Evolutionary conservation across 2,888 invertebrate genomes (phyloP).

Genomic region (Neoaliturus tenellus): DNA sequence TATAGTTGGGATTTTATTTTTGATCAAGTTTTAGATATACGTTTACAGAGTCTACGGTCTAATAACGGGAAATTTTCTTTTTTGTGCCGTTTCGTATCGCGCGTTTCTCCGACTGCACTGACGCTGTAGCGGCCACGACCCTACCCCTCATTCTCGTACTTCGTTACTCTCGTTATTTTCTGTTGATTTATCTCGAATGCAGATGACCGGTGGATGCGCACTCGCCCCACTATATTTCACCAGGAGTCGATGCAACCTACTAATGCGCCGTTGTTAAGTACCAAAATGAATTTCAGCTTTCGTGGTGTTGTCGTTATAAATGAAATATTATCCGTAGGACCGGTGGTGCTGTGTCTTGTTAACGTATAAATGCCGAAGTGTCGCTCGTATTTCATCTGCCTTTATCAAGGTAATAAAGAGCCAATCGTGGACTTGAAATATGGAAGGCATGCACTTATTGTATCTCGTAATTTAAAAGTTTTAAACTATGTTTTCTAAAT

Average conservation of each 20-base stretch:
- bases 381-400: slow-evolving; percentile 11
- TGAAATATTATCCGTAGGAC: slow-evolving; percentile 42
- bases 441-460: slow-evolving; percentile 4
- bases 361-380: slow-evolving; percentile 27
- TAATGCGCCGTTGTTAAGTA: background rate
- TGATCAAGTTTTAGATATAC: too few species aligned
- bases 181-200: slow-evolving; percentile 14
- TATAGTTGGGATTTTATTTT: too few species aligned
- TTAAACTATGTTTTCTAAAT: background rate
- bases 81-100: too few species aligned
- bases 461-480: slow-evolving; percentile 7
- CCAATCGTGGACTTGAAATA: slow-evolving; percentile 28
- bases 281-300: slow-evolving; percentile 37
- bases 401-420: slow-evolving; percentile 25
- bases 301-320: slow-evolving; percentile 37
- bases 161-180: background rate
- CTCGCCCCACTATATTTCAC: slow-evolving; percentile 14
- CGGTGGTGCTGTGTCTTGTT: slow-evolving; percentile 37
- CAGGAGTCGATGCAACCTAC: slow-evolving; percentile 6
- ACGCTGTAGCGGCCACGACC: too few species aligned
- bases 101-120: too few species aligned
- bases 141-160: background rate
- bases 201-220: slow-evolving; percentile 7
- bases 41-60: too few species aligned
- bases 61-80: too few species aligned